Evolutionary conservation across 2,797 vertebrate species (phyloP).

Genomic region (Paguma larvata): DNA sequence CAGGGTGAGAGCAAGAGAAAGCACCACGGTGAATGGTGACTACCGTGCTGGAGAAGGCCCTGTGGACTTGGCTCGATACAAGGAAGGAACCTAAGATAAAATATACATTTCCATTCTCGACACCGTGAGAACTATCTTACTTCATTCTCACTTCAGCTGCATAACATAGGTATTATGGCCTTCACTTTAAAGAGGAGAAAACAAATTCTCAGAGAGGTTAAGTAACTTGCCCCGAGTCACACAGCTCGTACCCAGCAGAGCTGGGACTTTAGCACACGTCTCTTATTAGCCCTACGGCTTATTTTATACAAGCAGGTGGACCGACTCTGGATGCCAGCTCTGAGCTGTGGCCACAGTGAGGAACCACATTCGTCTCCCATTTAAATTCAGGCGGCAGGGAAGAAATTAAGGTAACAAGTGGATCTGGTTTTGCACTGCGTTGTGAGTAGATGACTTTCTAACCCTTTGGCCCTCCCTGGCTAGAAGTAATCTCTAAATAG

Average conservation of each 20-base stretch:
- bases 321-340: background rate
- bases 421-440: background rate
- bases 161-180: background rate
- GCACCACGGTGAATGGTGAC: background rate
- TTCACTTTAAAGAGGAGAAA: constrained; percentile 42
- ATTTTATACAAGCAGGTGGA: background rate
- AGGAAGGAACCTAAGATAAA: background rate
- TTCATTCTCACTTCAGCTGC: background rate
- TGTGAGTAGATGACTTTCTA: background rate
- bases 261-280: background rate
- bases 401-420: background rate
- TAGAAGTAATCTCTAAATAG: constrained; percentile 49
- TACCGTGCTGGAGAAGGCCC: background rate
- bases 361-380: background rate
- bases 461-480: background rate
- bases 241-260: background rate
- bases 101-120: background rate
- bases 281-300: background rate
- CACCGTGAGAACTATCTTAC: background rate
- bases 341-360: background rate
- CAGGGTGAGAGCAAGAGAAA: background rate
- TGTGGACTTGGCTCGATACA: background rate
- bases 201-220: background rate
- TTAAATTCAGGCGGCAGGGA: background rate
- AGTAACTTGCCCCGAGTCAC: background rate